These are phyloP conservation scores for Mythimna loreyi DNA, from an alignment of 2,888 invertebrate species.

Conservation along the genomic window DNA sequence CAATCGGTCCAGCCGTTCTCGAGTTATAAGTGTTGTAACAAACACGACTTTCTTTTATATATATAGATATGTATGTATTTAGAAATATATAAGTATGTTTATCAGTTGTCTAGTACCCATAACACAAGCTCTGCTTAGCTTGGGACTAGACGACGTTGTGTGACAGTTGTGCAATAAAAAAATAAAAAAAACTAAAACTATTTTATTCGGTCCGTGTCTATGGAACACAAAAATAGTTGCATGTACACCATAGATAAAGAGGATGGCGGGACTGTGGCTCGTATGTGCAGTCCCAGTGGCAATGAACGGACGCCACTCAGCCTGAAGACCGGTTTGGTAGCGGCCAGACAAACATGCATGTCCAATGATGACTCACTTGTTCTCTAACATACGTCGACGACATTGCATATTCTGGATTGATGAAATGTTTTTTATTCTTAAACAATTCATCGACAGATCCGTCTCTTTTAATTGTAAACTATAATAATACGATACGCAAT, in stretches of 20 bases:
- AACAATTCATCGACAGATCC: slow-evolving; percentile 7
- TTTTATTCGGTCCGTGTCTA: slow-evolving; percentile 17
- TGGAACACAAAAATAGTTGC: slow-evolving; percentile 15
- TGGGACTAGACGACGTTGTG: no score
- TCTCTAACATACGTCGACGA: slow-evolving; percentile 16
- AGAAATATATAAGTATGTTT: no score
- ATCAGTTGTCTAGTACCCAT: no score
- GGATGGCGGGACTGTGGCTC: slow-evolving; percentile 32
- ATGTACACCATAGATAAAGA: slow-evolving; percentile 24
- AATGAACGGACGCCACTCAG: slow-evolving; percentile 68
- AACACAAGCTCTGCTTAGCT: no score
- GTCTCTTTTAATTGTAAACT: not conserved
- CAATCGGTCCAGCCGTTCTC: no score
- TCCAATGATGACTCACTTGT: slow-evolving; percentile 70
- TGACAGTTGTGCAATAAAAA: no score
- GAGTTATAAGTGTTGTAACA: no score
- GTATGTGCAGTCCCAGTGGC: slow-evolving; percentile 62
- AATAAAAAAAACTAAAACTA: no score
- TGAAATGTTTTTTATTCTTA: slow-evolving; percentile 3
- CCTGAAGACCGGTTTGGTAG: slow-evolving; percentile 70
- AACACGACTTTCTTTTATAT: no score
- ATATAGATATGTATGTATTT: no score
- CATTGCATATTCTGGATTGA: slow-evolving; percentile 25
- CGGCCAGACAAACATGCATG: slow-evolving; percentile 62
- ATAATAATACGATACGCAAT: not conserved